Evolutionary conservation across 2,888 invertebrate species (phyloP).

Genomic region (Noctua comes): DNA sequence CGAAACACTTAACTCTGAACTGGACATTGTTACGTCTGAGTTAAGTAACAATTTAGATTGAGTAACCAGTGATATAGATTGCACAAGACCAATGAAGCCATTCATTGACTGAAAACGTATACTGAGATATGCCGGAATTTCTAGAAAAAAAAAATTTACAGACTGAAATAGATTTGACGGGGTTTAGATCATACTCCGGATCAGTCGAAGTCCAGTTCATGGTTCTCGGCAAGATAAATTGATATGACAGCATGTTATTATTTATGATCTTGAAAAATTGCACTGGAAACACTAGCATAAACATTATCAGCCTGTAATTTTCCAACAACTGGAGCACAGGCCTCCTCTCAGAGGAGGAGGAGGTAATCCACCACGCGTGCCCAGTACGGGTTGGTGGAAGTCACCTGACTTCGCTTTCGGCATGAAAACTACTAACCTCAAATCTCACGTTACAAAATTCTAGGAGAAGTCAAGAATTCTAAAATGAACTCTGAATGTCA

Average conservation of each 20-base stretch:
- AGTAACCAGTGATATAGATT: slow-evolving; percentile 41
- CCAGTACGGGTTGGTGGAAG: no score
- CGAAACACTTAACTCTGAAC: slow-evolving; percentile 24
- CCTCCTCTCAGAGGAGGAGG: neutral
- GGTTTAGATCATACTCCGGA: slow-evolving; percentile 21
- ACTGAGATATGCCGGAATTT: neutral
- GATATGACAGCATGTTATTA: neutral
- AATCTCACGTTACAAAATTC: no score
- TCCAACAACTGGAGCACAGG: neutral
- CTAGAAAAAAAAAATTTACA: neutral
- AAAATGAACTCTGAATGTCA: no score
- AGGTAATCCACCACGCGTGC: no score
- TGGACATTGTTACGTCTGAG: slow-evolving; percentile 31
- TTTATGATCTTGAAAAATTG: slow-evolving; percentile 5
- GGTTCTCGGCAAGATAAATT: slow-evolving; percentile 10
- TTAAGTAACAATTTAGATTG: slow-evolving; percentile 44
- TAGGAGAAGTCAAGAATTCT: no score
- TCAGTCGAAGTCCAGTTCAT: slow-evolving; percentile 19
- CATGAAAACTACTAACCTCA: no score
- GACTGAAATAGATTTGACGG: slow-evolving; percentile 16
- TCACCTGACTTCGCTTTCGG: no score
- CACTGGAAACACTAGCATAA: neutral
- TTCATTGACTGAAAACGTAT: slow-evolving; percentile 28
- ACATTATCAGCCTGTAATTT: neutral
- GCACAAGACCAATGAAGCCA: slow-evolving; percentile 34